A percentile compares a stretch with the other conserved stretches of the same genome.
Conservation (phyloP, 2,113 vertebrate species). For the Sphyrna mokarran region DNA sequence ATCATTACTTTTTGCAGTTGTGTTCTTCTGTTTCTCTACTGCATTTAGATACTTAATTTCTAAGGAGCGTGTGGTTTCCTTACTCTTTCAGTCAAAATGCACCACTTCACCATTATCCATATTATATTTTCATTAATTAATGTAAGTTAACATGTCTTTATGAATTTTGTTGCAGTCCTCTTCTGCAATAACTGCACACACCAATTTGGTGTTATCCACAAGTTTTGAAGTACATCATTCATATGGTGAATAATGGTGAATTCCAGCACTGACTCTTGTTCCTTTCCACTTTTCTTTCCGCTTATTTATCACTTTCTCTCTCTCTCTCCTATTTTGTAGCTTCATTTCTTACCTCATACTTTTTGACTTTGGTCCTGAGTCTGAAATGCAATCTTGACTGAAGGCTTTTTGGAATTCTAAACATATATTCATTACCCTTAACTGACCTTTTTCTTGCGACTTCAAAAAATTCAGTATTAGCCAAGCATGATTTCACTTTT, state of each 20-base stretch:
- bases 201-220: neutral
- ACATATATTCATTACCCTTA: neutral
- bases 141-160: neutral
- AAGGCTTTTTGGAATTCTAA: neutral
- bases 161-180: neutral
- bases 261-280: neutral
- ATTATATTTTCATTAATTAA: neutral
- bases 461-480: neutral
- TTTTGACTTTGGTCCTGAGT: neutral
- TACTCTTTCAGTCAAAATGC: neutral
- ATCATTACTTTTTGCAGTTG: neutral
- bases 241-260: neutral
- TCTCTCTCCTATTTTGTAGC: neutral
- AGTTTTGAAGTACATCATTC: neutral
- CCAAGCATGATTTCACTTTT: neutral
- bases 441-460: neutral
- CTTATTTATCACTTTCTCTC: neutral
- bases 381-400: neutral
- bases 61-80: neutral
- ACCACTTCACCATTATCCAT: too few species aligned
- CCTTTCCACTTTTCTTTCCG: neutral
- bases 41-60: neutral
- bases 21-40: neutral
- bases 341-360: neutral
- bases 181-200: neutral